phyloP scores from a whole-genome alignment of 2,888 invertebrate genomes.

The Xestia rhomboidea region DNA sequence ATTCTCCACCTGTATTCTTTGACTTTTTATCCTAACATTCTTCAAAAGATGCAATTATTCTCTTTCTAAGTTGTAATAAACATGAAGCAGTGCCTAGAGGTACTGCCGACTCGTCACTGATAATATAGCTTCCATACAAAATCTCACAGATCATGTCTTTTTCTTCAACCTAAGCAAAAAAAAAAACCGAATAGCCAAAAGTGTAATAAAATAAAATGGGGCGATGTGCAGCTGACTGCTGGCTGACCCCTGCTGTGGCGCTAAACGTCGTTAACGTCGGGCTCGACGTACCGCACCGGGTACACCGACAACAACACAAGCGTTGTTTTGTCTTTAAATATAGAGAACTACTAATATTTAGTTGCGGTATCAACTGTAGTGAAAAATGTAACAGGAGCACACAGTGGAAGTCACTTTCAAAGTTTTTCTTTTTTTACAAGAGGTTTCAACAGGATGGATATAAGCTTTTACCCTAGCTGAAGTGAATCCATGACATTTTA shows the following conservation, averaged over 20 bases:
- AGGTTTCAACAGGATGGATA: not conserved
- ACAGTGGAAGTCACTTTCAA: not conserved
- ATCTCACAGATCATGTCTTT: not conserved
- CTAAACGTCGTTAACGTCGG: constrained; percentile 68
- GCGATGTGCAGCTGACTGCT: constrained; percentile 28
- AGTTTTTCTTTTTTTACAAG: not conserved
- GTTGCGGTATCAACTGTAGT: not conserved
- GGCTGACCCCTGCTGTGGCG: constrained; percentile 46
- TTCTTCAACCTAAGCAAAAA: constrained; percentile 12
- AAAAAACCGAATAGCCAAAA: constrained; percentile 26
- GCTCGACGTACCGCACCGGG: constrained; percentile 19
- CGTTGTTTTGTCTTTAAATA: constrained; percentile 9
- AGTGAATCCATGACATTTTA: not conserved
- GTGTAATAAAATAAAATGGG: constrained; percentile 51
- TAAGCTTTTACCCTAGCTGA: not conserved
- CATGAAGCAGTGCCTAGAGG: not conserved
- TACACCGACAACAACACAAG: not conserved
- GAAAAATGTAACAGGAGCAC: not conserved
- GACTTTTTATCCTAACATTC: not conserved
- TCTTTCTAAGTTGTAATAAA: not conserved
- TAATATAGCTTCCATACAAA: not conserved
- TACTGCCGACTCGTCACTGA: not conserved
- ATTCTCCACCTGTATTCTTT: not conserved
- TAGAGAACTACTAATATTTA: not conserved
- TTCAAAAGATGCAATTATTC: no score